Conservation (phyloP, 2,113 vertebrate genomes). For the Albula goreensis region DNA sequence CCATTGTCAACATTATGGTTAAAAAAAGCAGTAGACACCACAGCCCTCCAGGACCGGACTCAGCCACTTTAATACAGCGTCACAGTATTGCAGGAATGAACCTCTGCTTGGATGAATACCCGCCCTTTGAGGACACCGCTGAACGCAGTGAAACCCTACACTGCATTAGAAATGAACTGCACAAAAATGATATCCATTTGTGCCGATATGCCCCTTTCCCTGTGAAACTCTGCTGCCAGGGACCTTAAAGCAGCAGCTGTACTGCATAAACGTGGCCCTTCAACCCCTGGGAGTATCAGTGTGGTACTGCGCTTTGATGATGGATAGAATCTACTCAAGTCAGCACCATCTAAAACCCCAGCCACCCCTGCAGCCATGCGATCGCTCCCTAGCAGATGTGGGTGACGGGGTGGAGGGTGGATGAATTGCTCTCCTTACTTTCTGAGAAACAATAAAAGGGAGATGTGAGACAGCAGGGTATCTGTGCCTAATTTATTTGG, state of each 20-base stretch:
- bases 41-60: no score
- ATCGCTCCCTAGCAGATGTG: not conserved
- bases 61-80: no score
- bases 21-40: no score
- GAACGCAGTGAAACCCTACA: not conserved
- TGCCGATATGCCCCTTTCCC: not conserved
- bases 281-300: not conserved
- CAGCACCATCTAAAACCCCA: not conserved
- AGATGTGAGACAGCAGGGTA: not conserved
- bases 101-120: no score
- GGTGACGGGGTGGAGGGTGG: not conserved
- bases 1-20: no score
- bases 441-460: conserved; percentile 15
- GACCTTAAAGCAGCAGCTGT: not conserved
- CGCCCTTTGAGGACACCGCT: no score
- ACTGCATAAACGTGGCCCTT: not conserved
- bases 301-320: not conserved
- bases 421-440: not conserved
- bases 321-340: not conserved
- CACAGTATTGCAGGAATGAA: no score
- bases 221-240: not conserved
- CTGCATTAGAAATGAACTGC: not conserved
- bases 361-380: not conserved
- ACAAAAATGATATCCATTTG: not conserved
- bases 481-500: conserved; percentile 20